phyloP scores from a whole-genome alignment of 2,888 invertebrate genomes.

The Ramazzottius varieornatus region DNA sequence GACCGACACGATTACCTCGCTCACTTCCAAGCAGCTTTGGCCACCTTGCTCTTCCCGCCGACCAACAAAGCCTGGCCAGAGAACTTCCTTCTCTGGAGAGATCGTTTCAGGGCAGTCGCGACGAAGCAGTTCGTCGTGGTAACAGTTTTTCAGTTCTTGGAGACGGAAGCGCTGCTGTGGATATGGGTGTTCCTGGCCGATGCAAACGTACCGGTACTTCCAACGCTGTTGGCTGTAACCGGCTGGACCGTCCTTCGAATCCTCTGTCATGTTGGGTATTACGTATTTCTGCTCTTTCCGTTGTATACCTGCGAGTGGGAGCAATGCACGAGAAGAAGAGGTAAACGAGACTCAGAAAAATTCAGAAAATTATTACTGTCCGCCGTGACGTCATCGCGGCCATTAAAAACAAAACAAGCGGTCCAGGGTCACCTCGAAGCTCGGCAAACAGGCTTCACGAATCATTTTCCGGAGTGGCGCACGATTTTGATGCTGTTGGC shows the following conservation, averaged over 20 bases:
- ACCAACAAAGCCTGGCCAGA: neutral
- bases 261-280: neutral
- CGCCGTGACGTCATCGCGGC: too few relatives aligned
- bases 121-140: neutral
- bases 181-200: neutral
- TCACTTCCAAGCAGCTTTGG: neutral
- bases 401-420: too few relatives aligned
- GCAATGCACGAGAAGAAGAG: neutral
- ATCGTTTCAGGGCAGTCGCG: neutral
- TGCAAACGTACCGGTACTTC: neutral
- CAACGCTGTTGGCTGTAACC: neutral
- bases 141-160: neutral
- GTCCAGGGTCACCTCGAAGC: too few relatives aligned
- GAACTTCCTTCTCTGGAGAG: neutral
- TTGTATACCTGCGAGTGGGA: neutral
- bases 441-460: too few relatives aligned
- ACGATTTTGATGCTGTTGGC: too few relatives aligned
- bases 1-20: neutral
- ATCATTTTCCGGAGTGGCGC: too few relatives aligned
- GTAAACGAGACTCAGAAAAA: neutral
- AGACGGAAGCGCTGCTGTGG: neutral
- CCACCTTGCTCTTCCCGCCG: neutral
- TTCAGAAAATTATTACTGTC: neutral
- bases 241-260: neutral
- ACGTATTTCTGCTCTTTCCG: neutral